Conservation (phyloP, 2,888 invertebrate genomes). For the Lydus trimaculatus region DNA sequence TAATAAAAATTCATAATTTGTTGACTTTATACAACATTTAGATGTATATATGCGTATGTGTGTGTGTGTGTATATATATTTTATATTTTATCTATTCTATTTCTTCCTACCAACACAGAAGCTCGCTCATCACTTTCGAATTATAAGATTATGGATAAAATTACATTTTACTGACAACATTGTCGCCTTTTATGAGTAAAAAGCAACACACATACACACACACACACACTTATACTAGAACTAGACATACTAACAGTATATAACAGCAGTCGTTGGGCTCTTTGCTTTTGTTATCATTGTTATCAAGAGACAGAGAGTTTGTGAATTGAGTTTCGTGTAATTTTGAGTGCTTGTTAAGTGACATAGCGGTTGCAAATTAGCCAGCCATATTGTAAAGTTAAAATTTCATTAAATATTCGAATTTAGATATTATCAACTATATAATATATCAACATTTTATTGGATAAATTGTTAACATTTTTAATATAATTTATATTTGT, state of each 20-base stretch:
- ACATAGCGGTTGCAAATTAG: conserved; percentile 13
- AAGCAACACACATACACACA: background rate
- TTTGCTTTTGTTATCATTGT: conserved; percentile 10
- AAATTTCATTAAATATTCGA: background rate
- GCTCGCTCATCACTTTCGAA: background rate
- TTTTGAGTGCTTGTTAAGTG: conserved; percentile 14
- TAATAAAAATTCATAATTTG: too few relatives aligned
- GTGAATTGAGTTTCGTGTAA: conserved; percentile 11
- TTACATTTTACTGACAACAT: conserved; percentile 1
- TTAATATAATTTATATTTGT: background rate
- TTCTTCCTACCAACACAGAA: too few relatives aligned
- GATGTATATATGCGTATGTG: too few relatives aligned
- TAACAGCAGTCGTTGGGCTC: background rate
- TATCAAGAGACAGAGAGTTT: conserved; percentile 7
- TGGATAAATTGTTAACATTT: background rate
- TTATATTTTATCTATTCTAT: too few relatives aligned
- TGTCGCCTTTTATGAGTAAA: conserved; percentile 1
- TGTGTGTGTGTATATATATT: too few relatives aligned
- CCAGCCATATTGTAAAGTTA: conserved; percentile 1
- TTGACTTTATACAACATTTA: too few relatives aligned
- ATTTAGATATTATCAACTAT: background rate
- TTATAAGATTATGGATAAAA: background rate
- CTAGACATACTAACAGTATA: background rate
- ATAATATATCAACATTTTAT: background rate
- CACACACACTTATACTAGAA: background rate